Percentiles rank a stretch among this genome's conserved stretches.
Evolutionary conservation across 2,797 vertebrate genomes (phyloP).

Genomic region (Chromobotia macracanthus): DNA sequence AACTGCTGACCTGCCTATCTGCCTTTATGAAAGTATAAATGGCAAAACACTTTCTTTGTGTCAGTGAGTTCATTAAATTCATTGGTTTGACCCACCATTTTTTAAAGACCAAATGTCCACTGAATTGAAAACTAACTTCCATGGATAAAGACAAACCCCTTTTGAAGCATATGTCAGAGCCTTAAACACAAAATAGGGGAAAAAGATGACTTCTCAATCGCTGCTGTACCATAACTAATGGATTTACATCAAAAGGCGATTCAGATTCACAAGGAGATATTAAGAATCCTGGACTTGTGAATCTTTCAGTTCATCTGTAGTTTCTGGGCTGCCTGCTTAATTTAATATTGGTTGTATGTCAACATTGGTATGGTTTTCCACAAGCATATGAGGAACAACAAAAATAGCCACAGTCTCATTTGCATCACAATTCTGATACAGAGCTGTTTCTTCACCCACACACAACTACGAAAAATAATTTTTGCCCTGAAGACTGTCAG

Average conservation of each 20-base stretch:
- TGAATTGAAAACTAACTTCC: constrained; percentile 92
- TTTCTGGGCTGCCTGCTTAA: background rate
- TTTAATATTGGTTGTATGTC: background rate
- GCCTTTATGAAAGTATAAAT: constrained; percentile 97
- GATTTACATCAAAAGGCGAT: constrained; percentile 83
- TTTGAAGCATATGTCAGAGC: constrained; percentile 83
- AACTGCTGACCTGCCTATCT: constrained; percentile 97
- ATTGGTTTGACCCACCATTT: constrained; percentile 99
- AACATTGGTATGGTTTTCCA: no score
- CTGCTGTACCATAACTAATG: constrained; percentile 82
- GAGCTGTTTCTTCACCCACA: no score
- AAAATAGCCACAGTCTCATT: no score
- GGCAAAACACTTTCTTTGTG: constrained; percentile 95
- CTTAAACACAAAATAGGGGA: constrained; percentile 75
- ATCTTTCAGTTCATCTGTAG: no score
- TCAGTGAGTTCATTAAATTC: constrained; percentile 99
- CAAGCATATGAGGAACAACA: background rate
- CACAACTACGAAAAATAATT: no score
- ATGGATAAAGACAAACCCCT: constrained; percentile 82
- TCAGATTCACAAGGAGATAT: constrained; percentile 80
- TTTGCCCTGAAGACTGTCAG: no score
- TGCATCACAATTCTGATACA: no score
- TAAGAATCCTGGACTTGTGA: constrained; percentile 56
- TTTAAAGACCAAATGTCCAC: constrained; percentile 93
- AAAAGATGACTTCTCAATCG: constrained; percentile 76